phyloP scores from a whole-genome alignment of 2,888 invertebrate genomes.

The Troides helena region DNA sequence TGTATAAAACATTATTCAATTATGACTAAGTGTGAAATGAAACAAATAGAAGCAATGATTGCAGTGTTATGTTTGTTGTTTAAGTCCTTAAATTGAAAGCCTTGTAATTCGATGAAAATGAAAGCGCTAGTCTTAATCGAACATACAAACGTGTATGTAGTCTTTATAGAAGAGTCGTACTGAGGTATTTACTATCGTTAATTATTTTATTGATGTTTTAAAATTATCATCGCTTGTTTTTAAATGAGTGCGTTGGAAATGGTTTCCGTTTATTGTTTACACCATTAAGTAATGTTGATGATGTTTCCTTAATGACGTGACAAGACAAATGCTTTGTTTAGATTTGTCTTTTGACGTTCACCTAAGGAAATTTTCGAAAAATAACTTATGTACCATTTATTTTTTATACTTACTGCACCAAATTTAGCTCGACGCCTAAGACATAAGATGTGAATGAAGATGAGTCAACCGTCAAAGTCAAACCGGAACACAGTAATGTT shows the following conservation, averaged over 20 bases:
- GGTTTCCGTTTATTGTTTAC: slow-evolving; percentile 21
- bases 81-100: not conserved
- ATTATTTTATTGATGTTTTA: slow-evolving; percentile 3
- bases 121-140: not conserved
- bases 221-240: slow-evolving; percentile 1
- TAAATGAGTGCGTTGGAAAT: slow-evolving; percentile 4
- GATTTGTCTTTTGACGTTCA: slow-evolving; percentile 5
- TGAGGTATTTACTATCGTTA: not conserved
- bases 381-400: not conserved
- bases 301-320: slow-evolving; percentile 22
- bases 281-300: slow-evolving; percentile 22
- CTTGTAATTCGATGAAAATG: not conserved
- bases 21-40: not conserved
- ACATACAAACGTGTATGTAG: not conserved
- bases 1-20: not conserved
- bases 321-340: slow-evolving; percentile 24
- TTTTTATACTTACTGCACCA: no score
- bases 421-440: no score
- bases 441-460: no score
- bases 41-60: not conserved
- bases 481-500: no score
- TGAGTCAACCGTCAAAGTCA: no score
- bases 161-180: not conserved
- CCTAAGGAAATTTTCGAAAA: slow-evolving; percentile 1
- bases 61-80: no score